These are phyloP conservation scores for Pachyuromys duprasi DNA, from an alignment of 2,797 vertebrate species.

Conservation along the genomic window DNA sequence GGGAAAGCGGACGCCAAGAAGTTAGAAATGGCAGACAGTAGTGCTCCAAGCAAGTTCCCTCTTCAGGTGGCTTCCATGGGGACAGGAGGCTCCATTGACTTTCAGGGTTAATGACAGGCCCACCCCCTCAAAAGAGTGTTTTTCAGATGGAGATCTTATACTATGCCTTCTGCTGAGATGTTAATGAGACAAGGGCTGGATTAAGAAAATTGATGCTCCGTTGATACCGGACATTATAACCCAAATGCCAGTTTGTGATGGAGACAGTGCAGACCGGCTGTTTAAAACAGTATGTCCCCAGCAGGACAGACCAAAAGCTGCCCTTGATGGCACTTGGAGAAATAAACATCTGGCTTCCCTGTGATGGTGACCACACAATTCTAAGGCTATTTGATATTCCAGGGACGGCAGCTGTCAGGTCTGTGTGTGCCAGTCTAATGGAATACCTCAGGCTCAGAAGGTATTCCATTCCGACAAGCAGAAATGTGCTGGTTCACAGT, in stretches of 20 bases:
- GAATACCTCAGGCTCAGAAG: neutral
- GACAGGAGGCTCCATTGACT: neutral
- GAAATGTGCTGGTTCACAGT: neutral
- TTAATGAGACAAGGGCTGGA: neutral
- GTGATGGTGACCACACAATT: neutral
- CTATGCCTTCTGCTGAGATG: constrained; percentile 18
- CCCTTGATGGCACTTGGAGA: neutral
- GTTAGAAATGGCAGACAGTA: neutral
- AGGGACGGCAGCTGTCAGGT: neutral
- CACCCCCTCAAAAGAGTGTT: neutral
- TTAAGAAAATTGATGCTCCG: constrained; percentile 18
- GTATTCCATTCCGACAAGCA: neutral
- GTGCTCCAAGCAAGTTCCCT: neutral
- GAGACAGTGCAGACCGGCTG: neutral
- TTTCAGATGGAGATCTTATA: neutral
- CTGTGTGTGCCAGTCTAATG: too few species aligned
- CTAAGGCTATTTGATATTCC: neutral
- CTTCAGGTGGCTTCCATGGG: neutral
- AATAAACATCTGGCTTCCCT: neutral
- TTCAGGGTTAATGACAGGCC: neutral
- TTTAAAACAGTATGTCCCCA: neutral
- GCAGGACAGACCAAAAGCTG: neutral
- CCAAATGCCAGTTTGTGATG: constrained; percentile 10
- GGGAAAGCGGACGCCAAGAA: neutral
- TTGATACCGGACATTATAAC: neutral